phyloP scores from a whole-genome alignment of 2,797 vertebrate species.

The Mionectes olivaceus region DNA sequence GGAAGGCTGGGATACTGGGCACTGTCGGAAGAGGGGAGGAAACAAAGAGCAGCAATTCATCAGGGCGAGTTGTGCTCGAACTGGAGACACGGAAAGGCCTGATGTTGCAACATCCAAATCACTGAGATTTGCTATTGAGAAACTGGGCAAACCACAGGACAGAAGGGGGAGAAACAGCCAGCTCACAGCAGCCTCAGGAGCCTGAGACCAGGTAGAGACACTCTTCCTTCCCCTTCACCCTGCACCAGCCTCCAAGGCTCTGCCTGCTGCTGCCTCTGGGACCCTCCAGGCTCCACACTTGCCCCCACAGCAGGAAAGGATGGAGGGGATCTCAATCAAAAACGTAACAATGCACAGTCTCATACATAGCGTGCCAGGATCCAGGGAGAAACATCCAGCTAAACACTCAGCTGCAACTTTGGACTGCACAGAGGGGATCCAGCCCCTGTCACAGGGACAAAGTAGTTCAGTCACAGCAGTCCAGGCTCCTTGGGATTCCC shows the following conservation, averaged over 20 bases:
- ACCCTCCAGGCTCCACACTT: not conserved
- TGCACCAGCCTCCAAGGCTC: not conserved
- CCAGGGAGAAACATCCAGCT: not conserved
- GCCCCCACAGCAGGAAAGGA: not conserved
- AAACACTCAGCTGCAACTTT: not conserved
- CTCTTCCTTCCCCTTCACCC: not conserved
- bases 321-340: not conserved
- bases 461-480: fast-evolving
- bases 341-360: fast-evolving
- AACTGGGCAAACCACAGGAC: not conserved
- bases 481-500: not conserved
- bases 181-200: not conserved
- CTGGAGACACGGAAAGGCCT: slow-evolving; percentile 23
- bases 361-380: not conserved
- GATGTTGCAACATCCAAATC: not conserved
- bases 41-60: slow-evolving; percentile 68
- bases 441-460: not conserved
- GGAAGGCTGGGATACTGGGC: slow-evolving; percentile 53
- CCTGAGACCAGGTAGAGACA: not conserved
- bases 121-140: not conserved
- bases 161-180: not conserved
- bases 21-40: slow-evolving; percentile 41
- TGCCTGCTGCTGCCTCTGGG: not conserved
- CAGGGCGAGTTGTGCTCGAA: not conserved
- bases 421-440: fast-evolving